These are phyloP conservation scores for Mamestra configurata DNA, from an alignment of 1,140 invertebrate genomes.

Conservation along the genomic window DNA sequence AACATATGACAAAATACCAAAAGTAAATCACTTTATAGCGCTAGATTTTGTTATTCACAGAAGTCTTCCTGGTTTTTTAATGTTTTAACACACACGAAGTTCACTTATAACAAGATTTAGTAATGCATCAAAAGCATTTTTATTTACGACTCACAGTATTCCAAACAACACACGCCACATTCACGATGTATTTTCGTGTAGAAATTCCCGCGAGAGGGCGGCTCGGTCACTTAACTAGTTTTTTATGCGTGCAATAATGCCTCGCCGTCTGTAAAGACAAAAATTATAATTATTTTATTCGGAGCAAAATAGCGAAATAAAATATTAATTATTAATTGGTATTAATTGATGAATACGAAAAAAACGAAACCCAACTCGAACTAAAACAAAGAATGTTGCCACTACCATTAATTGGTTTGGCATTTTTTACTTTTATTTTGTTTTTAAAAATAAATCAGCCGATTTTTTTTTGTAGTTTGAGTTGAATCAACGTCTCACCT, in stretches of 20 bases:
- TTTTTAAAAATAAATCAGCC: too few species aligned
- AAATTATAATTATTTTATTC: too few species aligned
- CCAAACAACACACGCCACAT: conserved; percentile 89
- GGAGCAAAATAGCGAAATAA: too few species aligned
- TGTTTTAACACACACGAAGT: conserved; percentile 74
- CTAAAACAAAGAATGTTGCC: too few species aligned
- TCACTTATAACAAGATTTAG: conserved; percentile 75
- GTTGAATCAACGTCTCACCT: too few species aligned
- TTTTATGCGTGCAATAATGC: conserved; percentile 17
- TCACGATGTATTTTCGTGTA: conserved; percentile 85
- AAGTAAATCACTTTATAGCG: conserved; percentile 71
- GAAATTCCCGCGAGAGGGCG: conserved; percentile 82
- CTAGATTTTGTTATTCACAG: conserved; percentile 68
- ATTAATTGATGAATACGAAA: too few species aligned
- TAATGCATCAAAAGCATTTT: conserved; percentile 81
- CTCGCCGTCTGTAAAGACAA: too few species aligned
- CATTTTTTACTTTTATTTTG: too few species aligned
- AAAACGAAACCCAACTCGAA: too few species aligned
- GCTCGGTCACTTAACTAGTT: conserved; percentile 11
- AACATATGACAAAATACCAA: conserved; percentile 86
- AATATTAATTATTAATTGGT: too few species aligned
- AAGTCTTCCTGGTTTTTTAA: conserved; percentile 65
- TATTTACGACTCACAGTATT: conserved; percentile 87
- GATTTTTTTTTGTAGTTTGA: too few species aligned
- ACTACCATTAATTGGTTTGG: too few species aligned